Base-by-base conservation (phyloP, 2,113 vertebrate species). In the Rhinichthys klamathensis region DNA sequence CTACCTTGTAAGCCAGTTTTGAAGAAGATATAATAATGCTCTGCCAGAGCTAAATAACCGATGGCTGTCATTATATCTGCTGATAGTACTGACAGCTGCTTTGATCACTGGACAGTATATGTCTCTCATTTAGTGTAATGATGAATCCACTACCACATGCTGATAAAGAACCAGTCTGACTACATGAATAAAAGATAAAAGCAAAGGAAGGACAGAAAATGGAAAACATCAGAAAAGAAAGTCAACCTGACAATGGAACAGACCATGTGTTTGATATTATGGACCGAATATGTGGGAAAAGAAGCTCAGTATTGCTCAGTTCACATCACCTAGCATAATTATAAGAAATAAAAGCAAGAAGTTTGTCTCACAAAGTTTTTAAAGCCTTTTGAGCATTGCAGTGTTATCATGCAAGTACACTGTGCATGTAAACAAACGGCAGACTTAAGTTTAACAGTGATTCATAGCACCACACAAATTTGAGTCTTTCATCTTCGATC, bases 71-170 rank as follows among this genome's bases (percentile, higher is more conserved):
- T 80, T 80, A 63, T 27, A 80, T 80, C 35, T 61, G 38, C 77
- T 80, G 77, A 80, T 15, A 61, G 35, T 44, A 78, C 54, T 63
- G 77, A 80, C 77, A 27, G 27, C 35, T 44, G 56, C 58, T 80
- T 80, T 80, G 77, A 80, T 80, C 77, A 44, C 16, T 67, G 58
- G 25, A 77, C 1, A 84, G 38, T 63, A 4, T 65, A 13, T 61
- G 44, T 44, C 12, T 80, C 79, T 44, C 41, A 67, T 81, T 65
- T 81, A 81, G 61, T 81, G 79, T 21, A 65, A 81, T 65, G 79
- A 81, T 81, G 79, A 81, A 81, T 67, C 79, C 61, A 32, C 61
- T 30, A 81, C 79, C 79, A 65, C 79, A 61, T 81, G 61, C 79
- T 81, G 79, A 74, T n/a, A 30, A 60, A 75, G 70, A 56, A 46